Evolutionary conservation across 2,797 vertebrate species (phyloP), one percentile per base, ranked within the genome.

Genomic region (Gobio occitaniae): DNA sequence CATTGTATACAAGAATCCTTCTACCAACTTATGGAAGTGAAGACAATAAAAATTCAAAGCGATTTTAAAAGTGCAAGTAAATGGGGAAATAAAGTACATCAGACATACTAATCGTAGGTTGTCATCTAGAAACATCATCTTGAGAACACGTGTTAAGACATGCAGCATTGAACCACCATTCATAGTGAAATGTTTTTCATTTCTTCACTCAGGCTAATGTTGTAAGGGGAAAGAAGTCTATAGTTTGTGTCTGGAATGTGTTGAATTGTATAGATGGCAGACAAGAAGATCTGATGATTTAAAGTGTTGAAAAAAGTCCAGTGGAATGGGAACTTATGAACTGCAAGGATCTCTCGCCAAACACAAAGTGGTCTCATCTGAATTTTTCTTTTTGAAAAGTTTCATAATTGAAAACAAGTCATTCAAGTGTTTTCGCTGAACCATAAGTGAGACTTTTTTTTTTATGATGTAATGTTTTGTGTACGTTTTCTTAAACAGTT

Each of bases 161-260:
- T 70, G 85, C 85, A 76, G 48, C 80, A 83, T 32, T 85, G 66
- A 72, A 68, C 74, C 38, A 11, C 59, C 52, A 36, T 65, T 75
- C 65, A 48, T 36, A 74, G 19, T 7, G 11, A 48, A 54, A 47
- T 86, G 66, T 81, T 86, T 65, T 82, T 74, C 72, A 85, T 88
- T 89, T 78, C 77, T 84, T 71, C 29, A 52, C 75, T 69, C 9
- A 17, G 47, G 56, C 80, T 82, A 71, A 84, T 59, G 83, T 85
- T 59, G 71, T 70, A 85, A 69, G 63, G 6, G 25, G 36, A 75
- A 32, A 71, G 36, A 38, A 78, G 78, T 87, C 80, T 87, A 66
- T 74, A 89, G 83, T 86, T 87, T 88, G 41, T 88, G 88, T 89
- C 89, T 92, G 89, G 86, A 85, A 83, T 86, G n/a, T n/a, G n/a